phyloP scores from a whole-genome alignment of 2,113 vertebrate genomes.

The Chlorodrepanis virens region DNA sequence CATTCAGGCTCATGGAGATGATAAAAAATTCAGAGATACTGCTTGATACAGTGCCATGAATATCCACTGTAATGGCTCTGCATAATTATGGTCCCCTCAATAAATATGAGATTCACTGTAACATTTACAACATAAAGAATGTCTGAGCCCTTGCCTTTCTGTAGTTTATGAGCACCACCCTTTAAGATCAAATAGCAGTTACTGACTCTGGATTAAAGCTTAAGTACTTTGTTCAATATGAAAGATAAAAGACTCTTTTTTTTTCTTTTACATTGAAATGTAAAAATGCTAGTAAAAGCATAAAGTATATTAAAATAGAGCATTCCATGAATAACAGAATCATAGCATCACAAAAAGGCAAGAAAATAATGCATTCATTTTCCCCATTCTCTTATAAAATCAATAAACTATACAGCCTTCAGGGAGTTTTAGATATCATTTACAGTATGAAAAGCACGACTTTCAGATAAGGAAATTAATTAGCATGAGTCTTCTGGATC shows the following conservation, averaged over 20 bases:
- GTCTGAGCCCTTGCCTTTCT: slow-evolving; percentile 5
- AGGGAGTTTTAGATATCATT: background rate
- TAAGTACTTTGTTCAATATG: background rate
- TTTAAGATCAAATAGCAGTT: slow-evolving; percentile 46
- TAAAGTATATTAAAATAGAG: slow-evolving; percentile 44
- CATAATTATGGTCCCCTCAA: background rate
- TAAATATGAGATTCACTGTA: slow-evolving; percentile 16
- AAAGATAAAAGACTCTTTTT: background rate
- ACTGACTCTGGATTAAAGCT: background rate
- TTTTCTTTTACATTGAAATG: background rate
- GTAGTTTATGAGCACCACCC: background rate
- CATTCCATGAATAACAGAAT: slow-evolving; percentile 1
- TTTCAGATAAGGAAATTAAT: slow-evolving; percentile 44
- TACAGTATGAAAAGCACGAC: background rate
- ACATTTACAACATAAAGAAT: slow-evolving; percentile 32
- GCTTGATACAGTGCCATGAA: background rate
- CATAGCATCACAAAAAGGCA: background rate
- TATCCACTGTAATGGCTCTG: background rate
- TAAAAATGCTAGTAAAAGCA: slow-evolving; percentile 31
- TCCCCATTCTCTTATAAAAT: slow-evolving; percentile 29
- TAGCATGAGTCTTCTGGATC: background rate
- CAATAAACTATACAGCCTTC: background rate
- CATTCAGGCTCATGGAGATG: background rate
- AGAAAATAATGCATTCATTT: slow-evolving; percentile 23
- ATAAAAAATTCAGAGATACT: slow-evolving; percentile 23